phyloP scores from a whole-genome alignment of 2,888 invertebrate species.

The Cryptus viduatorius region DNA sequence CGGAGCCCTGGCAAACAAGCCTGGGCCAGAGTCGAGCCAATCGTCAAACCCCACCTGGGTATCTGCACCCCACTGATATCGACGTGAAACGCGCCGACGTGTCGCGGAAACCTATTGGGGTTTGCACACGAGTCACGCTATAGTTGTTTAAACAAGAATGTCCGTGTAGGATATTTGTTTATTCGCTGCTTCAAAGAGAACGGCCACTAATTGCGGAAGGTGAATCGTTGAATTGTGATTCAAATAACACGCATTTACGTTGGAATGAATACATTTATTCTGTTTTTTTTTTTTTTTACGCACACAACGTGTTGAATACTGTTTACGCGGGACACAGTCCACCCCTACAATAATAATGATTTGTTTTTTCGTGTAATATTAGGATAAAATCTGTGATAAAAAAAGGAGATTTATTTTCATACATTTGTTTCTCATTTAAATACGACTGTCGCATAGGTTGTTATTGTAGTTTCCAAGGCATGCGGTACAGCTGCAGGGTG shows the following conservation, averaged over 20 bases:
- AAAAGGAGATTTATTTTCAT: not conserved
- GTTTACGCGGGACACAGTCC: too few species aligned
- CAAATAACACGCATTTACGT: not conserved
- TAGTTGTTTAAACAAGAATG: conserved; percentile 1
- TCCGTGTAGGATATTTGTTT: conserved; percentile 16
- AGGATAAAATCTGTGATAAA: too few species aligned
- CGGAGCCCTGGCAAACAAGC: too few species aligned
- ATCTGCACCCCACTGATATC: conserved; percentile 11
- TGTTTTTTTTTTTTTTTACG: too few species aligned
- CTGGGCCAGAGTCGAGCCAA: too few species aligned
- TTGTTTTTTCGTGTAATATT: too few species aligned
- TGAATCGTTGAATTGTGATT: conserved; percentile 4
- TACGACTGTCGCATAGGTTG: too few species aligned
- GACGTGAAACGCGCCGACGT: conserved; percentile 31
- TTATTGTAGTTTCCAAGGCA: not conserved
- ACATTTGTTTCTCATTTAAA: too few species aligned
- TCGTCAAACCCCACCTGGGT: too few species aligned
- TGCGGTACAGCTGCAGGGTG: not conserved
- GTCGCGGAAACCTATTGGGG: conserved; percentile 33
- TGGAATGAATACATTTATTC: conserved; percentile 14
- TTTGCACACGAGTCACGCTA: conserved; percentile 5
- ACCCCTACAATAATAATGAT: too few species aligned
- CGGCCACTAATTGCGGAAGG: not conserved
- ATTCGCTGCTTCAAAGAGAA: conserved; percentile 15
- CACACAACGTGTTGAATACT: too few species aligned